Evolutionary conservation across 1,140 invertebrate species (phyloP).

Genomic region (Drosophila nigrodunni): DNA sequence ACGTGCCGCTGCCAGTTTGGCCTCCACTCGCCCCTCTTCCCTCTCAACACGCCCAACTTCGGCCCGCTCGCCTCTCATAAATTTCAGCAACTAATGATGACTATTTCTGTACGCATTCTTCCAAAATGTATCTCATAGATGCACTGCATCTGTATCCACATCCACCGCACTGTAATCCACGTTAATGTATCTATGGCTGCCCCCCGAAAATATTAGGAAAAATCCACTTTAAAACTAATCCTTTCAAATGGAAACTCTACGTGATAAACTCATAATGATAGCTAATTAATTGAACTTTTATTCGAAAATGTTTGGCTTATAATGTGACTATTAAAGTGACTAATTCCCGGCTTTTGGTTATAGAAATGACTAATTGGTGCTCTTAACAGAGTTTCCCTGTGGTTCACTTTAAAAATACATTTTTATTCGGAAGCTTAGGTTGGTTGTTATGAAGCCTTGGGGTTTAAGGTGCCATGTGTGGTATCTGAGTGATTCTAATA

Average conservation of each 20-base stretch:
- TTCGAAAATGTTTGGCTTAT: conserved; percentile 7
- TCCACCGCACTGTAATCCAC: conserved; percentile 54
- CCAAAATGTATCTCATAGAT: conserved; percentile 5
- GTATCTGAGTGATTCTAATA: no score
- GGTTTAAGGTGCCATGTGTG: no score
- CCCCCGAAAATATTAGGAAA: background rate
- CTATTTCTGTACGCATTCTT: conserved; percentile 25
- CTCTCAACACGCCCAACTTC: background rate
- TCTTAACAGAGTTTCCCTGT: background rate
- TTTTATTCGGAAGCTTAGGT: background rate
- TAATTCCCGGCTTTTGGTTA: conserved; percentile 7
- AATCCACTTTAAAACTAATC: conserved; percentile 52
- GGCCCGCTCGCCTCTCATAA: conserved; percentile 49
- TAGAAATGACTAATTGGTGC: conserved; percentile 17
- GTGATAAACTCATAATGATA: conserved; percentile 30
- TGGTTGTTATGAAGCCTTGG: background rate
- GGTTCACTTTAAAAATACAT: background rate
- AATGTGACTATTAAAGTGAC: conserved; percentile 4
- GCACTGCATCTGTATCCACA: conserved; percentile 36
- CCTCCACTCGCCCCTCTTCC: background rate
- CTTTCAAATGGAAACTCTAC: conserved; percentile 41
- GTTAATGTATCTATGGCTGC: conserved; percentile 50
- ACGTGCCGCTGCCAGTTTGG: conserved; percentile 61
- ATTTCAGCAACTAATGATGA: conserved; percentile 66
- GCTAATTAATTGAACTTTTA: conserved; percentile 30